These are phyloP conservation scores for Chaetura pelagica DNA, from an alignment of 2,113 vertebrate species.

Conservation along the genomic window DNA sequence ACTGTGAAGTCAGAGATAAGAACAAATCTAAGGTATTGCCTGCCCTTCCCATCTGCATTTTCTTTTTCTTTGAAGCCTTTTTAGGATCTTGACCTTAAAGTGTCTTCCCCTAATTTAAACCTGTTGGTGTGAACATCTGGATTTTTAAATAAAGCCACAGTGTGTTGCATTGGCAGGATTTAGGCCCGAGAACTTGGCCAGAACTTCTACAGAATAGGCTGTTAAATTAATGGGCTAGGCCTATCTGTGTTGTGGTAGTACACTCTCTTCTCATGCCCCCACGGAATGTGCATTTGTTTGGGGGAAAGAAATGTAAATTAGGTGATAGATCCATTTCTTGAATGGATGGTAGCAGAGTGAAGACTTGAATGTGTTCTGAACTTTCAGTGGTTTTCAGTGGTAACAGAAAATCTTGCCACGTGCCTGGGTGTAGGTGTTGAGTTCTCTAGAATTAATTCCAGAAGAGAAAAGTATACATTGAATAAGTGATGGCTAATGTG, in stretches of 20 bases:
- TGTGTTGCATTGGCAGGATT: neutral
- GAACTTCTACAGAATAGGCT: neutral
- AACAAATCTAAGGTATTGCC: neutral
- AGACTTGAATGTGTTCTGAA: neutral
- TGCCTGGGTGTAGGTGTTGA: neutral
- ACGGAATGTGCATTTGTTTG: fast-evolving
- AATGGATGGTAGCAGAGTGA: neutral
- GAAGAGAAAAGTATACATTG: neutral
- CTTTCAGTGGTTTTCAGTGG: neutral
- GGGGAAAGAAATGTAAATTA: neutral
- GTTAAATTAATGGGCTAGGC: neutral
- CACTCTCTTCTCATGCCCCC: neutral
- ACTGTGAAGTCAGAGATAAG: neutral
- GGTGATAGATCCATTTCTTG: neutral
- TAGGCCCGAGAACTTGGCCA: neutral
- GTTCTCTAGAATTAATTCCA: neutral
- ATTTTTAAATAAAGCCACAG: neutral
- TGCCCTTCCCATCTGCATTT: neutral
- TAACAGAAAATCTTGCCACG: neutral
- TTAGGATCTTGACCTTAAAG: neutral
- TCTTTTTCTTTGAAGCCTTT: constrained; percentile 1
- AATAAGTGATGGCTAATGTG: neutral
- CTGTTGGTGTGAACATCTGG: neutral
- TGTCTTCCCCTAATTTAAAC: neutral
- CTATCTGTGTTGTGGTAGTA: neutral